phyloP scores from a whole-genome alignment of 23 tunicate genomes.

The Phallusia fumigata region DNA sequence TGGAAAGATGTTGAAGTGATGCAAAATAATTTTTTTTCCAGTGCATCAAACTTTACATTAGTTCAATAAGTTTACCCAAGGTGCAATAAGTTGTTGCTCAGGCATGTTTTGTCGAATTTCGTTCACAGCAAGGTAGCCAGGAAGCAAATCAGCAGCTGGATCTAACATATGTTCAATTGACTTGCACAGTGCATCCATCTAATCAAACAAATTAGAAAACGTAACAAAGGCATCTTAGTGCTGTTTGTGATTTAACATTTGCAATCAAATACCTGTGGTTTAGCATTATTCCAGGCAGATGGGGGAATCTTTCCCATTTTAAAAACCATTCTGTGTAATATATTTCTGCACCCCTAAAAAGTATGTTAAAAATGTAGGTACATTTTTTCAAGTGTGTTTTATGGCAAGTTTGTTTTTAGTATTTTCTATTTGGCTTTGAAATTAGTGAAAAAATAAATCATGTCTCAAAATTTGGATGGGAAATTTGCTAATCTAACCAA shows the following conservation, averaged over 20 bases:
- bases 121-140: slow-evolving; percentile 91
- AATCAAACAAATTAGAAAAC: background rate
- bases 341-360: slow-evolving; percentile 82
- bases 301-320: slow-evolving; percentile 70
- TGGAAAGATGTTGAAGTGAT: background rate
- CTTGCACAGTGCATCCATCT: slow-evolving; percentile 63
- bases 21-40: background rate
- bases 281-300: slow-evolving; percentile 41
- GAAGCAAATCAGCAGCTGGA: slow-evolving; percentile 69
- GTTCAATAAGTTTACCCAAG: slow-evolving; percentile 37
- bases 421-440: too few relatives aligned
- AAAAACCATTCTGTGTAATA: slow-evolving; percentile 50
- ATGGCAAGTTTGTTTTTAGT: too few relatives aligned
- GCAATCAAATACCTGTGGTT: slow-evolving; percentile 38
- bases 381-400: too few relatives aligned
- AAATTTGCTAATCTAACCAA: background rate
- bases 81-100: slow-evolving; percentile 61
- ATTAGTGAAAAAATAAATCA: too few relatives aligned
- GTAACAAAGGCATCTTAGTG: background rate
- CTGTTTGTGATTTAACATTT: background rate
- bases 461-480: too few relatives aligned
- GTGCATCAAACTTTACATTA: background rate
- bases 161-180: slow-evolving; percentile 56
- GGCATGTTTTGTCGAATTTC: slow-evolving; percentile 63
- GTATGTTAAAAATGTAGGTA: too few relatives aligned